These are phyloP conservation scores for Dione juno DNA, from an alignment of 2,888 invertebrate genomes.

Conservation along the genomic window DNA sequence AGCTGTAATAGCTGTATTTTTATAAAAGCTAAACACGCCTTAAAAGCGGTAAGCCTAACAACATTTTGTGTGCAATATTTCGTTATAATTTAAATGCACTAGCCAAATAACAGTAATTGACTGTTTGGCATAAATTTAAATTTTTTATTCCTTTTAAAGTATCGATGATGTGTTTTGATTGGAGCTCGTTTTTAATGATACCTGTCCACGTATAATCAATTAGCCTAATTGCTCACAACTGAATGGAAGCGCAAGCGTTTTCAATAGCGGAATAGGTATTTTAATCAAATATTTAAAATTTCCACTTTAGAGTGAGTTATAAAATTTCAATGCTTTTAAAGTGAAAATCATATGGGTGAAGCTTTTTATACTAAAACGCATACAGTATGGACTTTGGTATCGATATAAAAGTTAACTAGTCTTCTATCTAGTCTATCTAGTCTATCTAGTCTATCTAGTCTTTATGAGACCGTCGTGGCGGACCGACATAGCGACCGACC, in stretches of 20 bases:
- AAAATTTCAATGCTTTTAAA: conserved; percentile 25
- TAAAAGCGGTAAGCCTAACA: too few species aligned
- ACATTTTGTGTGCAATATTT: background rate
- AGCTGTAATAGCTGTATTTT: too few species aligned
- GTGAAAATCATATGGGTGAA: conserved; percentile 26
- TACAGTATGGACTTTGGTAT: background rate
- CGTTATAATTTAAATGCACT: conserved; percentile 5
- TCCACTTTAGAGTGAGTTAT: background rate
- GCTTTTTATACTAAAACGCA: background rate
- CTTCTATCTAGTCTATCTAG: too few species aligned
- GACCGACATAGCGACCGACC: too few species aligned
- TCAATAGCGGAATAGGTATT: conserved; percentile 6
- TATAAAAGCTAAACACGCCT: too few species aligned
- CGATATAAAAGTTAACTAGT: background rate
- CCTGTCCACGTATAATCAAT: conserved; percentile 23
- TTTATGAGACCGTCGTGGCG: too few species aligned
- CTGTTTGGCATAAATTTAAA: conserved; percentile 11
- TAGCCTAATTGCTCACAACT: conserved; percentile 19
- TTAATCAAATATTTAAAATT: conserved; percentile 22
- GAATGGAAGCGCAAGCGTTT: conserved; percentile 52
- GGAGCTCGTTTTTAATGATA: conserved; percentile 23
- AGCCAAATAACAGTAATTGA: background rate
- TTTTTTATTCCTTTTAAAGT: background rate
- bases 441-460: too few species aligned
- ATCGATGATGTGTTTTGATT: conserved; percentile 18